Percentiles rank a stretch among this genome's conserved stretches.
These are phyloP conservation scores for Synergus umbraculus DNA, from an alignment of 2,888 invertebrate genomes.

Conservation along the genomic window DNA sequence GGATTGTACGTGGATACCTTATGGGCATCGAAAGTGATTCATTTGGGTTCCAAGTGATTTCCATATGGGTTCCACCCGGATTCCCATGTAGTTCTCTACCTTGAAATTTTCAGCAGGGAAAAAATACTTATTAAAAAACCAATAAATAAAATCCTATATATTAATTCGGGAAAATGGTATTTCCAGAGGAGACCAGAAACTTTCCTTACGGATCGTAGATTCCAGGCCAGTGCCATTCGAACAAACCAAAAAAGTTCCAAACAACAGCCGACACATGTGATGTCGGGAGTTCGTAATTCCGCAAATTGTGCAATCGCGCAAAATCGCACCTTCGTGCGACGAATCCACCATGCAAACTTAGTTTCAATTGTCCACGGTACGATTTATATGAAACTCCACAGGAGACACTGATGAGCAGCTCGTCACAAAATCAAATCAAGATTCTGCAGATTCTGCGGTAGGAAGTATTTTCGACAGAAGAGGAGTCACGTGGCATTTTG, in stretches of 20 bases:
- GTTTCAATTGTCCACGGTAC: slow-evolving; percentile 40
- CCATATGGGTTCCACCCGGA: too few relatives aligned
- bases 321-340: slow-evolving; percentile 54
- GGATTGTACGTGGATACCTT: too few relatives aligned
- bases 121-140: neutral
- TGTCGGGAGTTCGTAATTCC: slow-evolving; percentile 47
- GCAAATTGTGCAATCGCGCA: slow-evolving; percentile 1
- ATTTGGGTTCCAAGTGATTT: too few relatives aligned
- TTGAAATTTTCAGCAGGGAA: too few relatives aligned
- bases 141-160: neutral
- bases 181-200: slow-evolving; percentile 55
- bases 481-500: slow-evolving; percentile 42
- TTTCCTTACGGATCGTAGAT: slow-evolving; percentile 53
- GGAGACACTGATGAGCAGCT: slow-evolving; percentile 54
- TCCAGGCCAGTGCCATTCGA: slow-evolving; percentile 44
- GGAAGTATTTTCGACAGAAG: slow-evolving; percentile 16
- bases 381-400: slow-evolving; percentile 47
- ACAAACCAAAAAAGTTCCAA: slow-evolving; percentile 47
- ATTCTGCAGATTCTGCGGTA: slow-evolving; percentile 46
- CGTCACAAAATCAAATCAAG: slow-evolving; percentile 52
- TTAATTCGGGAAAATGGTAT: slow-evolving; percentile 54
- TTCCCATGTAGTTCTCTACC: too few relatives aligned
- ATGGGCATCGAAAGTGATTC: too few relatives aligned
- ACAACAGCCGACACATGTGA: slow-evolving; percentile 43
- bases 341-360: slow-evolving; percentile 35